Evolutionary conservation across 1,140 invertebrate species (phyloP).

Genomic region (Mercenaria mercenaria): DNA sequence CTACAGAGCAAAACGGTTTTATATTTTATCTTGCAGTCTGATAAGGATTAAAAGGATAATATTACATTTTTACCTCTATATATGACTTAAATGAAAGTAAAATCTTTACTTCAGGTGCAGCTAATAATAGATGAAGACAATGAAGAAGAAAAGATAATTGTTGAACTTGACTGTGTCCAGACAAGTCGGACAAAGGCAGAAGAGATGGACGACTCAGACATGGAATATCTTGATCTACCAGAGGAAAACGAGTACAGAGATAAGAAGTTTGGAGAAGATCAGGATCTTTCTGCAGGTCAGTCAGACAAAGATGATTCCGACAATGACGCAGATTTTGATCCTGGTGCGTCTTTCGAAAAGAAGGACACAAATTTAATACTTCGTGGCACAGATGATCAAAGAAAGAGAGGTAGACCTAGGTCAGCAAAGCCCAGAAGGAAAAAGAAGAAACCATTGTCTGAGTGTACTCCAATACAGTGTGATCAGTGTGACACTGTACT

Average conservation of each 20-base stretch:
- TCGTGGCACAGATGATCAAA: too few relatives aligned
- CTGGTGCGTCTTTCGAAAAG: not conserved
- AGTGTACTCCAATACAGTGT: conserved; percentile 16
- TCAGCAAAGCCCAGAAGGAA: too few relatives aligned
- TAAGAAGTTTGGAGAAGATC: not conserved
- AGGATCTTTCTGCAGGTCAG: not conserved
- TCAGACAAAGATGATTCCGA: not conserved
- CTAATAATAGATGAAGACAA: not conserved
- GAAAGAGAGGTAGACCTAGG: not conserved
- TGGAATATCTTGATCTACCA: conserved; percentile 35
- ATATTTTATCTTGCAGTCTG: too few relatives aligned
- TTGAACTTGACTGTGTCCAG: not conserved
- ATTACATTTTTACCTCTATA: too few relatives aligned
- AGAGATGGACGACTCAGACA: conserved; percentile 50
- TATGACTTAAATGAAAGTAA: too few relatives aligned
- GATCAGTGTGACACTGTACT: conserved; percentile 13
- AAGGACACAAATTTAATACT: not conserved
- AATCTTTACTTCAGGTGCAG: not conserved
- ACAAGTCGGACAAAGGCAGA: not conserved
- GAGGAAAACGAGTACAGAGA: not conserved
- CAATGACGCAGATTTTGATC: not conserved
- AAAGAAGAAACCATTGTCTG: not conserved
- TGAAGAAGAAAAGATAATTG: not conserved
- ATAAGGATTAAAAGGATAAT: too few relatives aligned
- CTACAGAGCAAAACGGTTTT: too few relatives aligned